A percentile compares a stretch with the other conserved stretches of the same genome.
Evolutionary conservation across 2,888 invertebrate species (phyloP).

Genomic region (Drosophila subquinaria): DNA sequence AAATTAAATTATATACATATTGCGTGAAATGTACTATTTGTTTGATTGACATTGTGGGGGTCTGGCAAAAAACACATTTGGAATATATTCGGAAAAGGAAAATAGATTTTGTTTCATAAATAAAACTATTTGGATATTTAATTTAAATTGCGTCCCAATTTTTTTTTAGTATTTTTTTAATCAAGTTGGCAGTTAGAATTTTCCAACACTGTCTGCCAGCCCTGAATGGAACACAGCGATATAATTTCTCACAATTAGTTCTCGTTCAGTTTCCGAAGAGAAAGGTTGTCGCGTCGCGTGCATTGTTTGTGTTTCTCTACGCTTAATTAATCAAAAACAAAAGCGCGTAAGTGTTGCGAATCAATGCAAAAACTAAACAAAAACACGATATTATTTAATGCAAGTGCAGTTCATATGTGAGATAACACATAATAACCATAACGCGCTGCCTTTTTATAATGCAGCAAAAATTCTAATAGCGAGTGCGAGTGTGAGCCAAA

Average conservation of each 20-base stretch:
- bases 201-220: background rate
- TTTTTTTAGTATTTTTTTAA: background rate
- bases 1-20: no score
- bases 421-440: conserved; percentile 49
- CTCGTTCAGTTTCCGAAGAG: conserved; percentile 53
- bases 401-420: conserved; percentile 26
- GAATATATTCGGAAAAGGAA: no score
- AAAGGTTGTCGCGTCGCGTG: conserved; percentile 31
- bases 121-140: no score
- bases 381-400: conserved; percentile 36
- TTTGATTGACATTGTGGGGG: no score
- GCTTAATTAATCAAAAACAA: conserved; percentile 59
- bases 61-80: no score
- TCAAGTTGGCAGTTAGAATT: background rate
- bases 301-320: conserved; percentile 20
- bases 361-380: conserved; percentile 46
- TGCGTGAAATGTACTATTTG: no score
- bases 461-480: conserved; percentile 48
- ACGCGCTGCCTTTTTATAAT: conserved; percentile 22
- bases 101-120: no score
- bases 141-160: no score
- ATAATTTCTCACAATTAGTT: conserved; percentile 50
- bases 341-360: conserved; percentile 54
- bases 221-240: conserved; percentile 33
- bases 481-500: conserved; percentile 45